Base-by-base conservation (phyloP, 1,140 invertebrate species). In the Bombus confusus region DNA sequence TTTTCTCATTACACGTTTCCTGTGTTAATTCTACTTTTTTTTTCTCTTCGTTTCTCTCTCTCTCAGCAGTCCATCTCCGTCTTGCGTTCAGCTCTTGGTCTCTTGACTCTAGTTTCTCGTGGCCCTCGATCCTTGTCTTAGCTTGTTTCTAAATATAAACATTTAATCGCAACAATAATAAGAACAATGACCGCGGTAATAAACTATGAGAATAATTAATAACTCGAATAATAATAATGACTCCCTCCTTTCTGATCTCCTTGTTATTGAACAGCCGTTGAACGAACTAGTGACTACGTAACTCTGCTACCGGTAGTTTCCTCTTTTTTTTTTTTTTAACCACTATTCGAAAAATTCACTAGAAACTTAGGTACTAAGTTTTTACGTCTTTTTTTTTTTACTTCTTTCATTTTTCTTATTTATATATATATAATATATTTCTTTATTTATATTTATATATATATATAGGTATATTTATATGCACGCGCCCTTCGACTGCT, bases 201-300 rank as follows among this genome's bases (percentile, higher is more conserved):
- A 43, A 89, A 85, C 86, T 71, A 85, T 80, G 72, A 71, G 86
- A 90, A 89, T 71, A 86, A 85, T 81, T 68, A 68, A 80, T 86
- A 85, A 81, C 78, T 74, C 64, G 37, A 82, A 85, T 78, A 88
- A 86, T 86, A 86, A 82, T 86, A 90, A 91, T 82, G 86, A 86
- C 76, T 86, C 69, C 80, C 69, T 87, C 71, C 57, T 79, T 81
- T 76, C 78, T 90, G 82, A 87, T 90, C 91, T 90, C 91, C 84
- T 92, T 93, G 89, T 92, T 93, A 94, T 94, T 93, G 93, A 94
- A 94, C 93, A 95, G 91, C 92, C 92, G 92, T 94, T 92, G 92
- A 92, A 93, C 92, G 88, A 91, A 89, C 77, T 94, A 95, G 89
- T 91, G 93, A 94, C 94, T 95, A 95, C 91, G 93, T 95, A 95